Evolutionary conservation across 2,797 vertebrate genomes (phyloP).

Genomic region (Amazona ochrocephala): DNA sequence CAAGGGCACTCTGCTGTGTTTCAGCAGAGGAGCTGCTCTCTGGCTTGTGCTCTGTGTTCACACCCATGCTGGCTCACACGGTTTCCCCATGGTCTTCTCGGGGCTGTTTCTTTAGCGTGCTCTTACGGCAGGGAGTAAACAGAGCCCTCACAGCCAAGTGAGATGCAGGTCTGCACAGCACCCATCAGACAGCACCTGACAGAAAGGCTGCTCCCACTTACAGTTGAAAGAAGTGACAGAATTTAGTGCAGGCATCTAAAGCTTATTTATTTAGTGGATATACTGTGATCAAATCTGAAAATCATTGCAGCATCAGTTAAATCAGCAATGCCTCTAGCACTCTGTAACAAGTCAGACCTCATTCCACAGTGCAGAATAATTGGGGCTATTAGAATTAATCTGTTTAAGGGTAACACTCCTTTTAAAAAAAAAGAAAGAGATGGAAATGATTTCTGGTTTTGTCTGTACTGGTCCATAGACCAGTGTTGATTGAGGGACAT

Average conservation of each 20-base stretch:
- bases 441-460: neutral
- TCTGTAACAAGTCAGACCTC: neutral
- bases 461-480: neutral
- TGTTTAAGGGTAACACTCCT: neutral
- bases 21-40: neutral
- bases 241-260: neutral
- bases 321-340: neutral
- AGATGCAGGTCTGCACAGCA: neutral
- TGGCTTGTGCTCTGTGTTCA: neutral
- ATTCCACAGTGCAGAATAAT: neutral
- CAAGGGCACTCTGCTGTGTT: neutral
- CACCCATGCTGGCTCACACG: neutral
- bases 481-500: neutral
- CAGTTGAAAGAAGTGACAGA: neutral
- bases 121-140: neutral
- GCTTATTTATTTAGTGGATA: neutral
- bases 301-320: neutral
- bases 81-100: neutral
- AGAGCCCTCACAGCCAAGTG: neutral
- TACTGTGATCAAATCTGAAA: neutral
- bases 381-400: neutral
- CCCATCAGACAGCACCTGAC: neutral
- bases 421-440: neutral
- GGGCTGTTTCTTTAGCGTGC: neutral
- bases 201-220: neutral